Conservation (phyloP, 2,797 vertebrate genomes). For the Pitangus sulphuratus region DNA sequence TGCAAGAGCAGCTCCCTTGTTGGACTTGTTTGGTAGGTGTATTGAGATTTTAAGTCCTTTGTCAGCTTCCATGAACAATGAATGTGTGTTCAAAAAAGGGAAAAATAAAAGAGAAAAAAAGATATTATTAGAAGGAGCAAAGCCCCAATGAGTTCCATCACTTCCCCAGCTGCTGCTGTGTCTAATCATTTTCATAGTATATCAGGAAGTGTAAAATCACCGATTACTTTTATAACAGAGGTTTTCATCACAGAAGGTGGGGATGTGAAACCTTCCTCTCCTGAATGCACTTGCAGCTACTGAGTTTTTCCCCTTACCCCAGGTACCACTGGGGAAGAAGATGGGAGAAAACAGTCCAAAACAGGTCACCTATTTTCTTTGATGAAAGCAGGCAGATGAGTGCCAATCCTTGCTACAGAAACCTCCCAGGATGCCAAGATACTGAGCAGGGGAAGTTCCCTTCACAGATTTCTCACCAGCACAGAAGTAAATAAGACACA, state of each 20-base stretch:
- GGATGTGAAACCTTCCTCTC: background rate
- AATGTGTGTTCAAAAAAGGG: background rate
- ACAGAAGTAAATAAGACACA: background rate
- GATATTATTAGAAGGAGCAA: constrained; percentile 4
- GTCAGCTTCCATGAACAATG: background rate
- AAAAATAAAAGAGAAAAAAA: background rate
- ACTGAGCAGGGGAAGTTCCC: background rate
- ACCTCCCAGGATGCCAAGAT: background rate
- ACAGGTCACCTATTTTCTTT: background rate
- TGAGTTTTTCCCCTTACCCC: fast-evolving
- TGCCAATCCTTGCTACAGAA: background rate
- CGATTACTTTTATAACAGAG: constrained; percentile 28
- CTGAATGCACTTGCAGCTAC: background rate
- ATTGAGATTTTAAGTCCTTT: background rate
- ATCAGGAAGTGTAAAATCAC: constrained; percentile 61
- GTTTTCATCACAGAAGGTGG: constrained; percentile 49
- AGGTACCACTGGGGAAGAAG: background rate
- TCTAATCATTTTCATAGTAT: constrained; percentile 52
- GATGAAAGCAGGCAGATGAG: background rate
- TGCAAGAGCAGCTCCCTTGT: background rate
- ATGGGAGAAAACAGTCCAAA: background rate
- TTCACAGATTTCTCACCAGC: background rate
- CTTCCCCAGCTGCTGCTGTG: constrained; percentile 18
- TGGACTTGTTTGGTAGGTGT: background rate
- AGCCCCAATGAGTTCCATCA: background rate